Evolutionary conservation across 1,140 invertebrate species (phyloP), one percentile per base, ranked within the genome.

Genomic region (Meteorus sp.): DNA sequence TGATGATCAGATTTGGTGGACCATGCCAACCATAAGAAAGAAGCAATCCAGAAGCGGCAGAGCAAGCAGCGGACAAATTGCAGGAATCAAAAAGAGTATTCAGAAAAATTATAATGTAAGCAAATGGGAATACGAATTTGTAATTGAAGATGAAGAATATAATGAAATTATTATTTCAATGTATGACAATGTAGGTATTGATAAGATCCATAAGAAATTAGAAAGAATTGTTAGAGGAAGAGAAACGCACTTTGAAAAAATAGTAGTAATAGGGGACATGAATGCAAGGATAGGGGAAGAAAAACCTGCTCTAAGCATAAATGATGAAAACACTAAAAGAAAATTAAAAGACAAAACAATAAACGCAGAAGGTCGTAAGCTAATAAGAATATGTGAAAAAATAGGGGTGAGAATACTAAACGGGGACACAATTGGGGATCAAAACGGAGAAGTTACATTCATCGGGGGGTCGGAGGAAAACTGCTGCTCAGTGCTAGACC

Each of bases 1-100:
- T 31, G 15, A 33, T 39, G 27, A 57, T 19, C 60, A 44, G 35
- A 45, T 19, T 5, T 65, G 61, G 65, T 22, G 4, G 25, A 43
- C 23, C 35, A 51, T 50, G 23, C 31, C 50, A 2, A 59, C 65
- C 22, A 54, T 9, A 13, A 60, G 44, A 59, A 52, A 56, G 20
- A 56, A 61, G 22, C 25, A 29, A n/a, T 20, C 22, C 27, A 66
- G 17, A 51, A 66, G 57, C 53, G 65, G 62, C 5, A 64, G 60
- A 47, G 58, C 62, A 17, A 61, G 50, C 8, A 50, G 56, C 1
- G 59, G 64, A 5, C 60, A 63, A 35, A 19, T 61, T 55, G 59
- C 59, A 11, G 59, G 64, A 9, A 39, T 61, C 23, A 61, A 43
- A 37, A 62, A 59, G 53, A 27, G 48, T n/a, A 31, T 29, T n/a